Percentiles rank a stretch among this genome's conserved stretches.
These are phyloP conservation scores for Gobio gobio DNA, from an alignment of 2,113 vertebrate genomes.

Conservation along the genomic window DNA sequence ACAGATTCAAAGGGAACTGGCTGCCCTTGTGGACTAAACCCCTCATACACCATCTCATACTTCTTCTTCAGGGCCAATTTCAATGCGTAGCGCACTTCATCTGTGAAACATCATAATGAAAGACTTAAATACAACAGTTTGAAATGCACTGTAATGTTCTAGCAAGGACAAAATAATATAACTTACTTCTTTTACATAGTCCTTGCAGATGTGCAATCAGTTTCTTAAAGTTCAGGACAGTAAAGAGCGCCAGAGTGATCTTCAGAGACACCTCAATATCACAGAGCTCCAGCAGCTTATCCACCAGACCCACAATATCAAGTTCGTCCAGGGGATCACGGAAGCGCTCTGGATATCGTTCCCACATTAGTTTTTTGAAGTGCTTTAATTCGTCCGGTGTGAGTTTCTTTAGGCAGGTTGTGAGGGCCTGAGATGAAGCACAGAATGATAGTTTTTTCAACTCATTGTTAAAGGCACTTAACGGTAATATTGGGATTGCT, in stretches of 20 bases:
- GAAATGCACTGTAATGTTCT: neutral
- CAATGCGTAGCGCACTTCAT: constrained; percentile 70
- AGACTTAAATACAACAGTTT: neutral
- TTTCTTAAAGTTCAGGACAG: constrained; percentile 53
- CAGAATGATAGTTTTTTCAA: neutral
- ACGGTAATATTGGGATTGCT: neutral
- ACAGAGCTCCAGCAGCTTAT: constrained; percentile 69
- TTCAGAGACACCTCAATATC: constrained; percentile 62
- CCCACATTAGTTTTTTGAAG: constrained; percentile 69
- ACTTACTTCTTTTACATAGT: constrained; percentile 67
- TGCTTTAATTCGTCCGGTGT: neutral
- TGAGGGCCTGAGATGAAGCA: constrained; percentile 64
- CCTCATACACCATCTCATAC: constrained; percentile 62
- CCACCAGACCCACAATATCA: constrained; percentile 72
- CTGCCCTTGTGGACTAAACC: constrained; percentile 40
- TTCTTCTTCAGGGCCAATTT: constrained; percentile 61
- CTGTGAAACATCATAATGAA: constrained; percentile 58
- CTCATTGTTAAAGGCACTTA: neutral
- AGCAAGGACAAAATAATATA: neutral
- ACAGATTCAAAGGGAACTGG: constrained; percentile 58
- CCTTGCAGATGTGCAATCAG: constrained; percentile 49
- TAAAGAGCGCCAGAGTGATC: constrained; percentile 65
- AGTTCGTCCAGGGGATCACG: constrained; percentile 52
- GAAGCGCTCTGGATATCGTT: constrained; percentile 67
- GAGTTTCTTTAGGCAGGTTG: constrained; percentile 61